A percentile compares a stretch with the other conserved stretches of the same genome.
These are phyloP conservation scores for Hemitrygon akajei DNA, from an alignment of 2,797 vertebrate species.

Conservation along the genomic window DNA sequence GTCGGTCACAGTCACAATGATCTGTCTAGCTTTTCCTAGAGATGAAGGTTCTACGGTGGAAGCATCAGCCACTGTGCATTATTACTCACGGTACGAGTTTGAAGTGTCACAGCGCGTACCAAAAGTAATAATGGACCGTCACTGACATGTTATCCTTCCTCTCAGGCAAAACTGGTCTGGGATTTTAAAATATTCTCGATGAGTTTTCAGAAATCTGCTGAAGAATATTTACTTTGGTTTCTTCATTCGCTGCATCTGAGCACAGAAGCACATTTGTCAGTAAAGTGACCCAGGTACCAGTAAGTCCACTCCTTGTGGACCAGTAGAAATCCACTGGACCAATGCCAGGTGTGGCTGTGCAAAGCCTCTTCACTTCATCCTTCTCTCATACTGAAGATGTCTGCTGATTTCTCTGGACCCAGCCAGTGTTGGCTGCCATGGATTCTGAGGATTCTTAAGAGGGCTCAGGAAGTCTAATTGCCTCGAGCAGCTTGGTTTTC, in stretches of 20 bases:
- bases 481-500: no score
- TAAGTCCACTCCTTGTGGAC: accelerated
- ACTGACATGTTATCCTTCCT: conserved; percentile 55
- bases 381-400: neutral
- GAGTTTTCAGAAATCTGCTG: neutral
- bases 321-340: no score
- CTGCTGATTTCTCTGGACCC: neutral
- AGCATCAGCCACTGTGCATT: conserved; percentile 84
- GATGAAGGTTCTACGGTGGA: conserved; percentile 46
- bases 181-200: no score
- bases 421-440: no score
- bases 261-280: no score
- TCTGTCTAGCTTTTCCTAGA: neutral
- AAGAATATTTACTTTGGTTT: no score
- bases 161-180: neutral
- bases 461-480: no score
- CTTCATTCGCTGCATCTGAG: neutral
- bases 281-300: accelerated
- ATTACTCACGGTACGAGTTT: conserved; percentile 99
- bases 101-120: conserved; percentile 99
- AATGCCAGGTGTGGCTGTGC: neutral
- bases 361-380: neutral
- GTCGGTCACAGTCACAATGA: neutral
- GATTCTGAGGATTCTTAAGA: neutral
- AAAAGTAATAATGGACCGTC: conserved; percentile 98